Conservation (phyloP, 2,888 invertebrate genomes). For the Leptinotarsa rubiginosa region DNA sequence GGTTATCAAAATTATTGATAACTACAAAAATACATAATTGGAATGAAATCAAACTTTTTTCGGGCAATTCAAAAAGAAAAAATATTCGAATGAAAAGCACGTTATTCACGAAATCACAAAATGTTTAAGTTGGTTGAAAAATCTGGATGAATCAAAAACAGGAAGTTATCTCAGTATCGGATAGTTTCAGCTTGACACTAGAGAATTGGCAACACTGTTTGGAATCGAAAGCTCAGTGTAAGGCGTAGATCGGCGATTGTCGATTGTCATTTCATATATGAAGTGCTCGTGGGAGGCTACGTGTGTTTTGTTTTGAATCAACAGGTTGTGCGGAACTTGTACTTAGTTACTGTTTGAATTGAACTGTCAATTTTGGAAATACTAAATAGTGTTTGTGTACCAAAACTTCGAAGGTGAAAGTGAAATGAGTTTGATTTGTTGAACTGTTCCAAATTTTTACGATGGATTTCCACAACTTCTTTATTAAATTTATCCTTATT, state of each 20-base stretch:
- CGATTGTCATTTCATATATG: slow-evolving; percentile 47
- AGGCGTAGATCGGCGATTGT: slow-evolving; percentile 41
- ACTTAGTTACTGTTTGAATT: slow-evolving; percentile 41
- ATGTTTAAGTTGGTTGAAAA: no score
- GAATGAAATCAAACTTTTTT: no score
- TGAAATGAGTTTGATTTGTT: slow-evolving; percentile 16
- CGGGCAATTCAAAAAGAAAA: no score
- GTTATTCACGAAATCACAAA: no score
- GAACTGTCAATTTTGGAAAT: slow-evolving; percentile 7
- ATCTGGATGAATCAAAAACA: no score
- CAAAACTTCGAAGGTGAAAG: background rate
- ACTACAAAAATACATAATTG: no score
- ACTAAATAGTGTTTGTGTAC: background rate
- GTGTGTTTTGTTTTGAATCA: slow-evolving; percentile 42
- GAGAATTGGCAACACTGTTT: slow-evolving; percentile 19
- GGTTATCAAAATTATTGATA: no score
- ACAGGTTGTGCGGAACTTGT: slow-evolving; percentile 50
- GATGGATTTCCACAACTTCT: background rate
- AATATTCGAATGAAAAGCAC: no score
- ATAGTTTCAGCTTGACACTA: no score
- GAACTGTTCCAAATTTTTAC: background rate
- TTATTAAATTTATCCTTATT: background rate
- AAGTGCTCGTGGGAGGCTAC: slow-evolving; percentile 48
- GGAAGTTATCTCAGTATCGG: no score
- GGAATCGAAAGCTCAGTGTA: slow-evolving; percentile 38